Evolutionary conservation across 2,797 vertebrate species (phyloP).

Genomic region (Sternarchorhynchus goeldii): DNA sequence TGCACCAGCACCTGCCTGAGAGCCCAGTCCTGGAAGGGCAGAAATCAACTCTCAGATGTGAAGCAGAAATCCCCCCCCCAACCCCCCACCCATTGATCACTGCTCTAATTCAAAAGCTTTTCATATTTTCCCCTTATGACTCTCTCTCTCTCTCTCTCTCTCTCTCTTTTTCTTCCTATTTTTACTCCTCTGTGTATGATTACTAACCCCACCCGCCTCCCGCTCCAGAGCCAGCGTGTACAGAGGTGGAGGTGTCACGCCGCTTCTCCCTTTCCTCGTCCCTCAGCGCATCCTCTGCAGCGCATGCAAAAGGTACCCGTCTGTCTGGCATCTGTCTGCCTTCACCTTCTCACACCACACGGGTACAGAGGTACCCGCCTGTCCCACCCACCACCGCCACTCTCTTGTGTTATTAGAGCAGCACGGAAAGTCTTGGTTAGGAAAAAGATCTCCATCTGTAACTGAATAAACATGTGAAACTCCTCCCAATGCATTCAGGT

Average conservation of each 20-base stretch:
- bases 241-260: constrained; percentile 84
- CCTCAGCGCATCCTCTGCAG: constrained; percentile 78
- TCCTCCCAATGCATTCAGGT: constrained; percentile 71
- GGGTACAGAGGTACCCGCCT: neutral
- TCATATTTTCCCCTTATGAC: neutral
- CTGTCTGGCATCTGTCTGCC: constrained; percentile 16
- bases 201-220: constrained; percentile 68
- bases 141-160: constrained; percentile 15
- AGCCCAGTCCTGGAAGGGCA: constrained; percentile 11
- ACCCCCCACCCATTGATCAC: too few species aligned
- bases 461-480: neutral
- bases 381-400: neutral
- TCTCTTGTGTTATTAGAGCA: constrained; percentile 32
- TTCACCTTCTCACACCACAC: constrained; percentile 3
- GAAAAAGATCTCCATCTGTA: too few species aligned
- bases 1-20: constrained; percentile 12
- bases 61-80: neutral
- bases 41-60: constrained; percentile 7
- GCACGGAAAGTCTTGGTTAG: too few species aligned
- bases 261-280: constrained; percentile 92
- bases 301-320: constrained; percentile 86
- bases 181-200: constrained; percentile 44
- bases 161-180: neutral
- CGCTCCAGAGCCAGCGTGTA: constrained; percentile 79
- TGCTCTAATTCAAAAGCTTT: neutral